Evolutionary conservation across 2,888 invertebrate genomes (phyloP).

Genomic region (Willowsia nigromaculata): DNA sequence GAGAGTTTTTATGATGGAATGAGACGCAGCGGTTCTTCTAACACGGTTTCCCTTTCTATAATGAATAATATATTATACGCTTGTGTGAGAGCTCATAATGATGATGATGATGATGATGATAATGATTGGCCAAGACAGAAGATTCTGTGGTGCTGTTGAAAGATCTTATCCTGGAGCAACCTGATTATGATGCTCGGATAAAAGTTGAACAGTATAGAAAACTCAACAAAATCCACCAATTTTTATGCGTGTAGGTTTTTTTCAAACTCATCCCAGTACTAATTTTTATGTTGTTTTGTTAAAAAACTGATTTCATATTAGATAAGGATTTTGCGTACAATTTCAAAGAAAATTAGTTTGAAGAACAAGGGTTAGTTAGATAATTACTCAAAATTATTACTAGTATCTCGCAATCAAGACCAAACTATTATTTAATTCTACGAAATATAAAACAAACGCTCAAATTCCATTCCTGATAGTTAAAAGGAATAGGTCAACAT

Average conservation of each 20-base stretch:
- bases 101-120: background rate
- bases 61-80: background rate
- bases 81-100: no score
- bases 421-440: no score
- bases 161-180: constrained; percentile 51
- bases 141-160: constrained; percentile 15
- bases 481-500: no score
- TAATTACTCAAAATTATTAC: background rate
- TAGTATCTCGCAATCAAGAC: no score
- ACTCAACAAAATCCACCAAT: background rate
- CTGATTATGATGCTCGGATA: constrained; percentile 13
- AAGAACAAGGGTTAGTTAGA: background rate
- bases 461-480: no score
- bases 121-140: background rate
- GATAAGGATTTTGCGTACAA: background rate
- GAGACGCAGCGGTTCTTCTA: no score
- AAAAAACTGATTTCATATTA: background rate
- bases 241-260: background rate
- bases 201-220: background rate
- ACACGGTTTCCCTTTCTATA: background rate
- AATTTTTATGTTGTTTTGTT: background rate
- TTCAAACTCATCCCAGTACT: background rate
- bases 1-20: background rate
- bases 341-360: background rate
- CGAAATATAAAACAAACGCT: no score